Evolutionary conservation across 2,797 vertebrate species (phyloP), one percentile per base, ranked within the genome.

Genomic region (Rhinatrema bivittatum): DNA sequence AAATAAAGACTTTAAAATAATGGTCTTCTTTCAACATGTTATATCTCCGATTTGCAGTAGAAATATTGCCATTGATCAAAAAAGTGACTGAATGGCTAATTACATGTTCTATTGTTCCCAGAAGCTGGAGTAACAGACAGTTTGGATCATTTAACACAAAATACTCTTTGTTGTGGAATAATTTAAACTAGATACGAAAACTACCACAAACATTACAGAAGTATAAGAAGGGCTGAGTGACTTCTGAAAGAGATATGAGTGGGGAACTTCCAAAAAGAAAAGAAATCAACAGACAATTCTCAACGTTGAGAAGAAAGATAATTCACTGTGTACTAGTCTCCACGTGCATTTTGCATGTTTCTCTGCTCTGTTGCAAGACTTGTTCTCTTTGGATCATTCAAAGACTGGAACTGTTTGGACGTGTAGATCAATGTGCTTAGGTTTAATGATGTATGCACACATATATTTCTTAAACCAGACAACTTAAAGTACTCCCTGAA

Each of bases 111-210:
- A 49, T 39, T 57, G 31, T 52, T 62, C 35, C 33, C 19, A 17
- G 35, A 36, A 44, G 18, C 13, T 25, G 33, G 28, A 36, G 35
- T 38, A 38, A 46, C 46, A 46, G 37, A 32, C 35, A 46, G 43
- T 51, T 10, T 8, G 35, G 13, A 50, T 39, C 40, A 60, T 33
- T 50, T 37, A 44, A 42, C 32, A 49, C 68, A 67, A 8, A 20
- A 16, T 19, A 33, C 5, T 54, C 50, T 14, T 2, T 2, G 7
- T n/a, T 52, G 9, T 4, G n/a, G n/a, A n/a, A n/a, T n/a, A n/a
- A n/a, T n/a, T n/a, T n/a, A n/a, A n/a, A n/a, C n/a, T n/a, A n/a
- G n/a, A n/a, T n/a, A n/a, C n/a, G n/a, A n/a, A n/a, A n/a, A n/a
- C n/a, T n/a, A n/a, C n/a, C n/a, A n/a, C n/a, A n/a, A n/a, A n/a